These are phyloP conservation scores for Gymnoscopelus braueri DNA, from an alignment of 2,797 vertebrate genomes.

Conservation along the genomic window DNA sequence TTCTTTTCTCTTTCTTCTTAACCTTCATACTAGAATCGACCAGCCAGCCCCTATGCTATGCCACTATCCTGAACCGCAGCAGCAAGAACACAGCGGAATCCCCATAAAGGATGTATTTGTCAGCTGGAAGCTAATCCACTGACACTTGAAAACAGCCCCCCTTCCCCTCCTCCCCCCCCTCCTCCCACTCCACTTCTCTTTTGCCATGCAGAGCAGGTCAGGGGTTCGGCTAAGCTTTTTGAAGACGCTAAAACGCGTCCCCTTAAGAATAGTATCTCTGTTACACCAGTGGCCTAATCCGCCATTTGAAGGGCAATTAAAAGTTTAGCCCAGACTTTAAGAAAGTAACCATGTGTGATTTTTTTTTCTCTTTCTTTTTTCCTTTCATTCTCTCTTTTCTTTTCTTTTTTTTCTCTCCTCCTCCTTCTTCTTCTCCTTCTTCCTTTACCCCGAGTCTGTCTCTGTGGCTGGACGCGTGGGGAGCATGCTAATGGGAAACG, in stretches of 20 bases:
- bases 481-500: conserved; percentile 68
- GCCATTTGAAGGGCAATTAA: conserved; percentile 84
- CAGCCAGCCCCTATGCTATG: conserved; percentile 15
- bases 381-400: conserved; percentile 37
- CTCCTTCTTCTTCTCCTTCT: conserved; percentile 21
- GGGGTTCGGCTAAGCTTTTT: conserved; percentile 72
- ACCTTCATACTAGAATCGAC: too few species aligned
- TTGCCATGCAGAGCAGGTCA: conserved; percentile 74
- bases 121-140: conserved; percentile 63
- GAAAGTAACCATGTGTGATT: conserved; percentile 75
- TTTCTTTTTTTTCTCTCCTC: conserved; percentile 11
- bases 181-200: conserved; percentile 34
- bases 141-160: conserved; percentile 47
- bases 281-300: conserved; percentile 80
- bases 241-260: conserved; percentile 73
- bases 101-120: conserved; percentile 62
- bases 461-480: conserved; percentile 53
- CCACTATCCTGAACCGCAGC: conserved; percentile 35
- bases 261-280: conserved; percentile 75
- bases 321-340: conserved; percentile 81
- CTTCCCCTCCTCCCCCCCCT: not conserved
- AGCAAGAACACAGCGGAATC: conserved; percentile 23
- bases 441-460: conserved; percentile 47
- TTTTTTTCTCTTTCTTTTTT: conserved; percentile 47
- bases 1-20: too few species aligned